Conservation (phyloP, 2,113 vertebrate genomes). For the Tenebrosternarchus preto region DNA sequence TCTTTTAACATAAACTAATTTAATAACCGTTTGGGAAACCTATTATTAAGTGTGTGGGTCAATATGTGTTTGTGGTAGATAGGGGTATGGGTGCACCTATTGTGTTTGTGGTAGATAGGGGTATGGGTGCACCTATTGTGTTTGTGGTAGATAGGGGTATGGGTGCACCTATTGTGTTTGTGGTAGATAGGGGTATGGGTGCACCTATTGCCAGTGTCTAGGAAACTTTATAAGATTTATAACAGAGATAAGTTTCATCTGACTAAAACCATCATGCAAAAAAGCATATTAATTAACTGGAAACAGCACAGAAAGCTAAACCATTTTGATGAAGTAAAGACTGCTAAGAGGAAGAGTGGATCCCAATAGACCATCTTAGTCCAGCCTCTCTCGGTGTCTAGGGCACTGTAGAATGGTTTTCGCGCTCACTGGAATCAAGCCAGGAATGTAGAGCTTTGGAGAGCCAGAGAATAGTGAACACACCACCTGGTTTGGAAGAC, state of each 20-base stretch:
- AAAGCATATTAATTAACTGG: background rate
- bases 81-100: no score
- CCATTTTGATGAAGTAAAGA: background rate
- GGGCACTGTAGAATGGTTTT: background rate
- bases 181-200: no score
- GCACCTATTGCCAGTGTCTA: no score
- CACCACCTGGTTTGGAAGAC: background rate
- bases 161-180: no score
- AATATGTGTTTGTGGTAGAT: background rate
- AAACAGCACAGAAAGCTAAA: background rate
- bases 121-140: no score
- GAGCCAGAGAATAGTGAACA: background rate
- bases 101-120: no score
- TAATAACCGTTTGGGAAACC: background rate
- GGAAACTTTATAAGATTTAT: no score
- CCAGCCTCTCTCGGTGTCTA: background rate
- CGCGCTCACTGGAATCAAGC: background rate
- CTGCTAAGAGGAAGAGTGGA: background rate
- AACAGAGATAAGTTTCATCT: no score
- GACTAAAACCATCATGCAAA: background rate
- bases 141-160: no score
- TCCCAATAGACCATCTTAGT: background rate
- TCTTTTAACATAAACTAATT: no score
- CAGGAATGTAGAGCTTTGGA: background rate
- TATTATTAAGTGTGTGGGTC: background rate